Evolutionary conservation across 1,140 invertebrate genomes (phyloP), one percentile per base, ranked within the genome.

Genomic region (Drosophila tristis): DNA sequence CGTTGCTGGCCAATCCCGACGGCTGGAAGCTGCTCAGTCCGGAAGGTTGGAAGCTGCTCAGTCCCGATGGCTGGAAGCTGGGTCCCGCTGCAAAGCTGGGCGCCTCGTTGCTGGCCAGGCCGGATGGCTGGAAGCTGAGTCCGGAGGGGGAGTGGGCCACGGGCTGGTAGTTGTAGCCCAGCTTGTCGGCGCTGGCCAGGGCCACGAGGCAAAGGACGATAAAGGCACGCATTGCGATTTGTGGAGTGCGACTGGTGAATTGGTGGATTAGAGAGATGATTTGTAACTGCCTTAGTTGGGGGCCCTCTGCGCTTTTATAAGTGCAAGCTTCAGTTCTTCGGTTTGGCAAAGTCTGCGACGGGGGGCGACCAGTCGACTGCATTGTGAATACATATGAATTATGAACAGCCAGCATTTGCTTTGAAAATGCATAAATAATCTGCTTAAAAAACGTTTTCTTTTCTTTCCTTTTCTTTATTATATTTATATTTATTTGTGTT

Each of bases 91-190:
- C 20, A 45, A 67, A 76, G 1, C 75, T 23, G 4, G 80, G 80
- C 0, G 60, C 64, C 2, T 48, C 39, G 42, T 65, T 80, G 60
- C 72, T 80, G 31, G 76, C 63, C 0, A 48, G 31, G 13, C 64
- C 43, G 7, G 74, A 75, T 7, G 90, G 90, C 20, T 66, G 47
- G 54, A 87, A 91, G 5, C 81, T 91, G 0, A 84, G 70, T 29
- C 86, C 90, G 0, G 90, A 90, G 6, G 62, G 20, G 0, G 90
- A 91, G 43, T 90, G 82, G 16, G 55, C 75, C 39, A 90, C 86
- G 8, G 86, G 90, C 58, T 90, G 80, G 48, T 91, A 91, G 48
- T 91, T 91, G 63, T 91, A 91, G 44, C 90, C 90, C 59, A 91
- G 77, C 13, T 90, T 90, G 49, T 90, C 90, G 42, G 90, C 82